phyloP scores from a whole-genome alignment of 1,140 invertebrate species.

The Batillaria attramentaria region DNA sequence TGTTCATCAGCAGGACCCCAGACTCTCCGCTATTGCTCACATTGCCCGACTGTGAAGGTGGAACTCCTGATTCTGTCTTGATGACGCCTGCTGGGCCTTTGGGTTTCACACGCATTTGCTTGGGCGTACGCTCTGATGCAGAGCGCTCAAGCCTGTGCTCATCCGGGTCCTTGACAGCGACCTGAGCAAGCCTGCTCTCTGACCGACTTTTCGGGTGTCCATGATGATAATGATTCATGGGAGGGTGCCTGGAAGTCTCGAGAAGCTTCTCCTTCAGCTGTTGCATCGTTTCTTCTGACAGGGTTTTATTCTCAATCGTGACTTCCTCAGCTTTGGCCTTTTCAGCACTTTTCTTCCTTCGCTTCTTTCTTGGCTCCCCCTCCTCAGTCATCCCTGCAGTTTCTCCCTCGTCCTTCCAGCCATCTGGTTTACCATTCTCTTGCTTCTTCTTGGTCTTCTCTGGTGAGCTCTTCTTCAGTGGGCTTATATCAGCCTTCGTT shows the following conservation, averaged over 20 bases:
- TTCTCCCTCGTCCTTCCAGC: too few species aligned
- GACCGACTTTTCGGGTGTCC: too few species aligned
- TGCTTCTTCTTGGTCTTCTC: not conserved
- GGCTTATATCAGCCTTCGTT: not conserved
- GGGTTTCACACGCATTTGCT: too few species aligned
- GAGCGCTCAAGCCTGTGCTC: too few species aligned
- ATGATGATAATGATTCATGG: too few species aligned
- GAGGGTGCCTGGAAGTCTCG: too few species aligned
- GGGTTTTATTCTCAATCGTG: not conserved
- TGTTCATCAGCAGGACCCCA: slow-evolving; percentile 23
- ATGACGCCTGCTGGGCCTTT: too few species aligned
- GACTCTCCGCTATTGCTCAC: not conserved
- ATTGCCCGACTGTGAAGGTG: not conserved
- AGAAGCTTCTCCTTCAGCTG: slow-evolving; percentile 24
- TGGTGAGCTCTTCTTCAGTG: not conserved
- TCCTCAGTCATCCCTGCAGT: too few species aligned
- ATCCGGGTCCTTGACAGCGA: too few species aligned
- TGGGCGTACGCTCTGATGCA: too few species aligned
- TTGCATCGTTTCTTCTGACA: slow-evolving; percentile 24
- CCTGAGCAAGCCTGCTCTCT: too few species aligned
- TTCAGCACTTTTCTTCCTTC: not conserved
- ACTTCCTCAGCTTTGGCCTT: not conserved
- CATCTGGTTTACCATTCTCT: not conserved
- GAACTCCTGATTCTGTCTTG: not conserved
- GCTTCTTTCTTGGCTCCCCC: slow-evolving; percentile 8